Conservation (phyloP, 2,113 vertebrate genomes). For the Pipa parva region DNA sequence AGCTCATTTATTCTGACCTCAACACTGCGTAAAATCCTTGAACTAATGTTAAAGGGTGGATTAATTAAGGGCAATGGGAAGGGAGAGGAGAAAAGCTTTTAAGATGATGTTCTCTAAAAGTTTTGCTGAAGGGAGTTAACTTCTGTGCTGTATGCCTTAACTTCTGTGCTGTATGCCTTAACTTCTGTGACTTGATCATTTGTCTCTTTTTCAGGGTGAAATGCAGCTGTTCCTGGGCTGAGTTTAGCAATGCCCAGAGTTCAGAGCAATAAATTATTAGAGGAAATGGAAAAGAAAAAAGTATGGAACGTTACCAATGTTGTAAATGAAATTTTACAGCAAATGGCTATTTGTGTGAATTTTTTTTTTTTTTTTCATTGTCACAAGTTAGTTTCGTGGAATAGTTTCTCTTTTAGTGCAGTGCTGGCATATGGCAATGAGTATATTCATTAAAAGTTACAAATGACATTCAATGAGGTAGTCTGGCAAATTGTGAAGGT, state of each 20-base stretch:
- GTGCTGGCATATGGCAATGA: conserved; percentile 34
- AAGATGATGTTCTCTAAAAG: conserved; percentile 21
- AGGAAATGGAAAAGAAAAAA: conserved; percentile 28
- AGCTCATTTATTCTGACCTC: conserved; percentile 26
- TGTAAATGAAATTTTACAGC: conserved; percentile 30
- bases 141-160: conserved; percentile 28
- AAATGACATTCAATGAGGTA: conserved; percentile 40
- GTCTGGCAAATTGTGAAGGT: conserved; percentile 35
- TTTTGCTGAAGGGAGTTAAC: conserved; percentile 41
- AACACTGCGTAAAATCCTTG: conserved; percentile 23
- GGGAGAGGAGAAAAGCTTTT: conserved; percentile 17
- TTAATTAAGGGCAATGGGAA: conserved; percentile 39
- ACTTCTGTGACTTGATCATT: conserved; percentile 23
- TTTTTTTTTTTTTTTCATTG: conserved; percentile 31
- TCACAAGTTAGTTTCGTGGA: conserved; percentile 22
- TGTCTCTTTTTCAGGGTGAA: conserved; percentile 17
- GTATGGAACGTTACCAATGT: conserved; percentile 35
- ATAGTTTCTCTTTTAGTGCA: conserved; percentile 1
- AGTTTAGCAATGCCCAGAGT: conserved; percentile 7
- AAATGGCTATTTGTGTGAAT: conserved; percentile 26
- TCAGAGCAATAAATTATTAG: conserved; percentile 18
- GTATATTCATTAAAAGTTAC: conserved; percentile 40
- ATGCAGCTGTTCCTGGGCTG: conserved; percentile 12
- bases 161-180: conserved; percentile 24
- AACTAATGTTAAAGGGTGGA: conserved; percentile 32